phyloP scores from a whole-genome alignment of 2,888 invertebrate genomes.

The Spatulosminthurus flaviceps region DNA sequence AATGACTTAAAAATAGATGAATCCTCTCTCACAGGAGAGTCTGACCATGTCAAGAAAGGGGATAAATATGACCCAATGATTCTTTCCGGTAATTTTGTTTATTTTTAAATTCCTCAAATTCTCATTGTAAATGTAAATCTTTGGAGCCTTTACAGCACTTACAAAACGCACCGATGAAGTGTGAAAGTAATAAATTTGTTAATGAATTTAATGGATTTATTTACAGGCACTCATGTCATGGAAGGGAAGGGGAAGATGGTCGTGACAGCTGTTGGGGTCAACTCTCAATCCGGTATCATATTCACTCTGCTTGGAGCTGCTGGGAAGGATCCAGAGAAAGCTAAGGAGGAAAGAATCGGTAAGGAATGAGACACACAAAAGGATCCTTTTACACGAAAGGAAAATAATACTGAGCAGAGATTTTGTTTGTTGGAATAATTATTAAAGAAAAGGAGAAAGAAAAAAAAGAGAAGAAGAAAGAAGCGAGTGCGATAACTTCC shows the following conservation, averaged over 20 bases:
- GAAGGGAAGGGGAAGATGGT: slow-evolving; percentile 99
- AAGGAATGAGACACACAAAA: neutral
- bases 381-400: slow-evolving; percentile 26
- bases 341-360: slow-evolving; percentile 75
- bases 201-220: too few species aligned
- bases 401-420: neutral
- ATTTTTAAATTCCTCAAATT: too few species aligned
- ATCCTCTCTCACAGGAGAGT: slow-evolving; percentile 98
- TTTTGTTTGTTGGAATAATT: neutral
- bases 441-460: neutral
- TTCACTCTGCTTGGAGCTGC: slow-evolving; percentile 97
- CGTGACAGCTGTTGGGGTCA: slow-evolving; percentile 96
- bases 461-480: neutral
- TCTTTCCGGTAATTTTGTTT: slow-evolving; percentile 88
- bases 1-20: slow-evolving; percentile 99
- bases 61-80: slow-evolving; percentile 94
- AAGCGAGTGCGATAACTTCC: neutral
- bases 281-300: slow-evolving; percentile 99
- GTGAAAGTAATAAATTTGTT: too few species aligned
- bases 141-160: too few species aligned
- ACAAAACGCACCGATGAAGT: too few species aligned
- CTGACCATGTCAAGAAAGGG: slow-evolving; percentile 99
- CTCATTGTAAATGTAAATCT: too few species aligned
- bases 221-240: slow-evolving; percentile 94
- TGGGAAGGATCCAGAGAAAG: slow-evolving; percentile 76